These are phyloP conservation scores for Ondatra zibethicus DNA, from an alignment of 2,113 vertebrate species.

Conservation along the genomic window DNA sequence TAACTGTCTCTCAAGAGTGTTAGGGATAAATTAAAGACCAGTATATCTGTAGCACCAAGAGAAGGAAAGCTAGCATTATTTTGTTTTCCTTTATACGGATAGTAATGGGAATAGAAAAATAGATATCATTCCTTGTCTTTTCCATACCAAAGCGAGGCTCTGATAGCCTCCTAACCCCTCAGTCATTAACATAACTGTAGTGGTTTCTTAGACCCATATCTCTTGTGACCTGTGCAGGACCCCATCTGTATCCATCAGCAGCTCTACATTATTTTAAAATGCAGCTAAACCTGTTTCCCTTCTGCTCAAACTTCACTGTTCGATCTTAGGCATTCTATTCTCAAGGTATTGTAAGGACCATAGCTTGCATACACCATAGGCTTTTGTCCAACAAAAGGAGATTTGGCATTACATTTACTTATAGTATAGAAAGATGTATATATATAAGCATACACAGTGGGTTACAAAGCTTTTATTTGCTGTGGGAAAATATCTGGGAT, in stretches of 20 bases:
- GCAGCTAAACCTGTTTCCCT: background rate
- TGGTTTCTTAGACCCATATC: background rate
- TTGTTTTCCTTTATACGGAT: background rate
- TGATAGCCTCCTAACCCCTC: accelerated
- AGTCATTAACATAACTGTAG: accelerated
- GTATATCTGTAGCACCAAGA: background rate
- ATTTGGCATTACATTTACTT: too few species aligned
- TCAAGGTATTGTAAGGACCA: background rate
- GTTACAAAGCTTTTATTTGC: background rate
- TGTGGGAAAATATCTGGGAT: background rate
- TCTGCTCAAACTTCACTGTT: background rate
- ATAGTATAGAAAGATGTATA: too few species aligned
- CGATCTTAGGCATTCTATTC: slow-evolving; percentile 14
- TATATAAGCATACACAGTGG: background rate
- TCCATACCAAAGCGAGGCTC: background rate
- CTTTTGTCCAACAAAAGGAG: background rate
- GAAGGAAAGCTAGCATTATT: background rate
- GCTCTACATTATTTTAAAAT: slow-evolving; percentile 5
- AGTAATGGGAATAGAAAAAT: background rate
- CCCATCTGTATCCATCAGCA: background rate
- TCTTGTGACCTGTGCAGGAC: background rate
- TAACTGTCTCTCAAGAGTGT: background rate
- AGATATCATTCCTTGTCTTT: background rate
- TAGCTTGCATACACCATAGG: background rate
- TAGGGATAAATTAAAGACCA: background rate